These are phyloP conservation scores for Laterallus jamaicensis DNA, from an alignment of 2,113 vertebrate genomes.

Conservation along the genomic window DNA sequence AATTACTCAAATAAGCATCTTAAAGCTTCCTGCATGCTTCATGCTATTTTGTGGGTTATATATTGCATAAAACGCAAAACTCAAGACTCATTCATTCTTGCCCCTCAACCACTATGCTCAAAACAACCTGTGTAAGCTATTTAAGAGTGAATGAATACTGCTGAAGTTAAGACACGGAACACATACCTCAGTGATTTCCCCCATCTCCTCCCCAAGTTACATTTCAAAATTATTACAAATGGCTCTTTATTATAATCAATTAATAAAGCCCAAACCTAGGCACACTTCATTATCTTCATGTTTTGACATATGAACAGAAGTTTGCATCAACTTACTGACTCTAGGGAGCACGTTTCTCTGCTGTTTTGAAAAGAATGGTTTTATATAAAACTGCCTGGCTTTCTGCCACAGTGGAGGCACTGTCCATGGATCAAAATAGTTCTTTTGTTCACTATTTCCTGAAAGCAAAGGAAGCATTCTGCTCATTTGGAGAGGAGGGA, in stretches of 20 bases:
- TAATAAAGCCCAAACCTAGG: background rate
- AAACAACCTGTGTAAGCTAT: background rate
- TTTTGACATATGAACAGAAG: background rate
- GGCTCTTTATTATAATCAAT: background rate
- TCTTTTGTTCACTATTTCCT: slow-evolving; percentile 54
- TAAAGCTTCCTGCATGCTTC: background rate
- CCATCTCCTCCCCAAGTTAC: background rate
- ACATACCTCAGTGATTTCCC: background rate
- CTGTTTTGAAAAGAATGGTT: slow-evolving; percentile 29
- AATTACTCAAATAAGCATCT: background rate
- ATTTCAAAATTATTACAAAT: background rate
- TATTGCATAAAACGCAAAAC: background rate
- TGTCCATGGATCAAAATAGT: slow-evolving; percentile 10
- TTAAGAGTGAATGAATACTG: too few relatives aligned
- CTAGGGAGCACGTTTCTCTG: background rate
- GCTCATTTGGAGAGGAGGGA: background rate
- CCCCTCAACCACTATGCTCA: background rate
- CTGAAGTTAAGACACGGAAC: background rate
- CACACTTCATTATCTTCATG: background rate
- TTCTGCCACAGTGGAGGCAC: background rate
- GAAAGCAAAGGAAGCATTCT: slow-evolving; percentile 13
- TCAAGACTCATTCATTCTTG: background rate
- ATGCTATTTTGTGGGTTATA: background rate
- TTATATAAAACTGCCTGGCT: slow-evolving; percentile 6
- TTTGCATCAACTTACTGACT: background rate